Conservation (phyloP, 2,113 vertebrate species). For the Corapipo altera region DNA sequence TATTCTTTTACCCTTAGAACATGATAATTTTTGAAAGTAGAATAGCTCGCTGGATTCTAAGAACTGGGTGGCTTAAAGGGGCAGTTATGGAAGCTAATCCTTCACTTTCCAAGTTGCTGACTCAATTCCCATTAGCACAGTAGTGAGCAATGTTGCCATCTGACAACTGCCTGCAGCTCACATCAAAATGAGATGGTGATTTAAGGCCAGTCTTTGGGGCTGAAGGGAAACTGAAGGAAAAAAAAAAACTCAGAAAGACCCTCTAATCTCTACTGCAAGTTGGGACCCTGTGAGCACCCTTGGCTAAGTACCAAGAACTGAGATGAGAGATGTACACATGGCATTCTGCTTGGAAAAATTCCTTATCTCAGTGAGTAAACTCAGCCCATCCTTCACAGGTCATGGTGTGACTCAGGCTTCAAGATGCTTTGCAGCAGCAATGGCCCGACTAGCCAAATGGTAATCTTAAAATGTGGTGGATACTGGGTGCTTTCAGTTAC, state of each 20-base stretch:
- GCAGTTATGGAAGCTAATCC: neutral
- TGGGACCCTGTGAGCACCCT: neutral
- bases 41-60: neutral
- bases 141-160: neutral
- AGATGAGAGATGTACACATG: neutral
- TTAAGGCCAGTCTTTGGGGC: neutral
- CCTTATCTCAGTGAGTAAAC: neutral
- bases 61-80: neutral
- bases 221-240: neutral
- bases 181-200: neutral
- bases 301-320: neutral
- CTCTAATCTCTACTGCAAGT: neutral
- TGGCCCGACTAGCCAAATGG: neutral
- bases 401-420: neutral
- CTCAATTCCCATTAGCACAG: neutral
- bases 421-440: neutral
- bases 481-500: neutral
- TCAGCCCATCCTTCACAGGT: rapidly evolving
- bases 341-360: neutral
- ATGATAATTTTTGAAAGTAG: neutral
- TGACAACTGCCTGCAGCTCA: neutral
- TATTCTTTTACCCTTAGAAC: neutral
- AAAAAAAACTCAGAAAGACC: neutral
- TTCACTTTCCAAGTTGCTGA: neutral
- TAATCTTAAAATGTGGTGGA: neutral